Base-by-base conservation (phyloP, 1,140 invertebrate genomes). In the Ostrea denselamellosa region DNA sequence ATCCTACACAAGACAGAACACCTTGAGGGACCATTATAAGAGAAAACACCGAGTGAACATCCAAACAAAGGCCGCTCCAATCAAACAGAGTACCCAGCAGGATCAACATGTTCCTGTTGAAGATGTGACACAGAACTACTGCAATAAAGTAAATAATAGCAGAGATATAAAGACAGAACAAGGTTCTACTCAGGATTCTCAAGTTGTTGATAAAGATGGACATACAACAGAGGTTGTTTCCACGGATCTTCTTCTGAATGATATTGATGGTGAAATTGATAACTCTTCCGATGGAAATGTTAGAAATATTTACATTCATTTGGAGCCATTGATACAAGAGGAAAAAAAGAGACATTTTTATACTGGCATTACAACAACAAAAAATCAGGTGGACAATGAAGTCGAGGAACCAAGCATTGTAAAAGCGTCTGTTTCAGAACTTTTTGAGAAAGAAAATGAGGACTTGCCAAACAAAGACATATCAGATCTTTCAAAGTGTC, bases 21-120 rank as follows among this genome's bases (percentile, higher is more conserved):
- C 91, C 7, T 85, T 93, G 8, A 83, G 51, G 28, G 90, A 93
- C 81, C 92, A 93, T 81, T 91, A 92, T 52, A 68, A 81, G 34
- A 81, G 86, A 14, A 92, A 92, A 87, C 92, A 92, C 62, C 82
- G 86, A 53, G 86, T 93, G 3, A 17, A 82, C 8, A 82, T 90
- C 17, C 83, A 53, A 51, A 19, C 58, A 51, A 88, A 51, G 12
- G 53, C 12, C 19, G 28, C 10, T 34, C 51, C 25, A 81, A 5
- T 62, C 28, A 68, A 81, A 12, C 65, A 19, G 52, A 25, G 54
- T 8, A 8, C 62, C 14, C 8, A 83, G 54, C n/a, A 83, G 14
- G 28, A 0, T 28, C 8, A 28, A 25, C 68, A 9, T 0, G 8
- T 28, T 12, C 68, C 68, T 12, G 22, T 25, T 4, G 44, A 89